Percentiles rank a stretch among this genome's conserved stretches.
Conservation (phyloP, 2,797 vertebrate genomes). For the Enteromius unitaeniatus region DNA sequence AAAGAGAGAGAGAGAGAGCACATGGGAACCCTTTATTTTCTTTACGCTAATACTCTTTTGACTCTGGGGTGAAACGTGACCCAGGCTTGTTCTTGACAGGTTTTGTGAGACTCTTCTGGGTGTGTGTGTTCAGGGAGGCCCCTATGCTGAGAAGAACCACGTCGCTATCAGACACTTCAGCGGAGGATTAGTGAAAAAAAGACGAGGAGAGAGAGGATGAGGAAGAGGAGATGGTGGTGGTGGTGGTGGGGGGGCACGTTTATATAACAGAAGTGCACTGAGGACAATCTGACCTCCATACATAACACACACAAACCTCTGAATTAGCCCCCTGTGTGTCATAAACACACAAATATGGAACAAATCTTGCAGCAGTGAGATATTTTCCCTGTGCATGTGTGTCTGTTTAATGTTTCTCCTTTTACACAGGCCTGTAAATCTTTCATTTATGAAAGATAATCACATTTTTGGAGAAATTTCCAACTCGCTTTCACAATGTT, state of each 20-base stretch:
- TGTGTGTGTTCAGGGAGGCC: not conserved
- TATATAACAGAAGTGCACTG: slow-evolving; percentile 53
- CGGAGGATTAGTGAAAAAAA: not conserved
- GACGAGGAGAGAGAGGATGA: not conserved
- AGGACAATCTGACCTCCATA: slow-evolving; percentile 48
- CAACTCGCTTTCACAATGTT: not conserved
- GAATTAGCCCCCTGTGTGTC: slow-evolving; percentile 15
- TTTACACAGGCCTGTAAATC: not conserved
- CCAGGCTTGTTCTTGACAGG: not conserved
- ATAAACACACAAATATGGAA: slow-evolving; percentile 35
- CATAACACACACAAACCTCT: slow-evolving; percentile 20
- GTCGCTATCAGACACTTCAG: slow-evolving; percentile 26
- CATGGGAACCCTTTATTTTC: not conserved
- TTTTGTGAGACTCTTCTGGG: not conserved
- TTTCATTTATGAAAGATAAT: not conserved
- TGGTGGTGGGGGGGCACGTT: not conserved
- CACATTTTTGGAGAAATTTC: not conserved
- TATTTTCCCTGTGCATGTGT: not conserved
- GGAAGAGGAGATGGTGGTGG: not conserved
- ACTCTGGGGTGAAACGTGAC: not conserved
- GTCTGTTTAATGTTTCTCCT: not conserved
- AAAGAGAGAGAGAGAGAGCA: too few relatives aligned
- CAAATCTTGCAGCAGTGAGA: not conserved
- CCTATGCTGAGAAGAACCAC: slow-evolving; percentile 35
- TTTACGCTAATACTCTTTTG: not conserved